phyloP scores from a whole-genome alignment of 1,140 invertebrate genomes.

The Papilio machaon region DNA sequence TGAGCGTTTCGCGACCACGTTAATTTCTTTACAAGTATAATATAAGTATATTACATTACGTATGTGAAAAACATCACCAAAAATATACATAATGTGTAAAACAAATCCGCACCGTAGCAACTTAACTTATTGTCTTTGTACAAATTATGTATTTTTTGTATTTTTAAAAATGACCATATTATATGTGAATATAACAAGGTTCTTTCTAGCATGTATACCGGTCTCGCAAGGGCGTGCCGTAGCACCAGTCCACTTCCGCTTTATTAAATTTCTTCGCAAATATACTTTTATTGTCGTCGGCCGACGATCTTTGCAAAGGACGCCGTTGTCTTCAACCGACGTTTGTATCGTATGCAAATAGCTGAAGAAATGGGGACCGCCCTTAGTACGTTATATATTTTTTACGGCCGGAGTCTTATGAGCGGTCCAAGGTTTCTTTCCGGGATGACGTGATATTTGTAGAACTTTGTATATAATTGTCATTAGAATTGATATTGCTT shows the following conservation, averaged over 20 bases:
- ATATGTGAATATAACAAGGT: background rate
- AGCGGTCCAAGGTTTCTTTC: constrained; percentile 27
- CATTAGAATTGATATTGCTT: background rate
- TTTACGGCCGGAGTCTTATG: constrained; percentile 56
- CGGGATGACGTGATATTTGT: constrained; percentile 23
- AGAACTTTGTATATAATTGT: background rate
- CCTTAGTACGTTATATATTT: constrained; percentile 67
- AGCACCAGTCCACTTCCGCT: constrained; percentile 77
- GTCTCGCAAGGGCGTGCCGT: constrained; percentile 59
- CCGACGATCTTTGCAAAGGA: constrained; percentile 71
- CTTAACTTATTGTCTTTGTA: background rate
- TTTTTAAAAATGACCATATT: background rate
- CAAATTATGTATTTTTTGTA: background rate
- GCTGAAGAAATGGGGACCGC: constrained; percentile 61
- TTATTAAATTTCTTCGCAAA: constrained; percentile 82
- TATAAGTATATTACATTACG: too few species aligned
- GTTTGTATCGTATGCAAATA: constrained; percentile 78
- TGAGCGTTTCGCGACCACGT: background rate
- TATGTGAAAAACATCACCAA: too few species aligned
- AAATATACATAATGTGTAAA: too few species aligned
- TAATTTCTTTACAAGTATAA: background rate
- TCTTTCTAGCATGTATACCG: constrained; percentile 41
- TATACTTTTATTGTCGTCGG: constrained; percentile 78
- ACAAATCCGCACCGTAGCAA: too few species aligned
- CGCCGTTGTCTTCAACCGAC: constrained; percentile 65